These are phyloP conservation scores for Ichneumon xanthorius DNA, from an alignment of 2,888 invertebrate genomes.

Conservation along the genomic window DNA sequence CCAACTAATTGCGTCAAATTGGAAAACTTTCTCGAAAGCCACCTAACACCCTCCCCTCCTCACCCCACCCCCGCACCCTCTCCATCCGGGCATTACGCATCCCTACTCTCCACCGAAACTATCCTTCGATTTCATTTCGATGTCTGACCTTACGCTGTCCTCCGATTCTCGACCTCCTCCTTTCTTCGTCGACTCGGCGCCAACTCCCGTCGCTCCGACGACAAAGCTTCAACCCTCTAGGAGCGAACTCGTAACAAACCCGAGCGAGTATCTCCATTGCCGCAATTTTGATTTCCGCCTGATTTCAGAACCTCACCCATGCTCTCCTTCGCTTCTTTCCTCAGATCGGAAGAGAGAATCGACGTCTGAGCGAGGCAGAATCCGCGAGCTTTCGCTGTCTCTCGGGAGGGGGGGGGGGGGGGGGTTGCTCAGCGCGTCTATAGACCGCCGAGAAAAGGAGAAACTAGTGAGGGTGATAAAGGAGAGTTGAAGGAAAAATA, in stretches of 20 bases:
- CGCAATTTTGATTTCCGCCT: neutral
- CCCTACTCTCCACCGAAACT: neutral
- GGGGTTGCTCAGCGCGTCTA: neutral
- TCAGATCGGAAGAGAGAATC: neutral
- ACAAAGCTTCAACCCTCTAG: neutral
- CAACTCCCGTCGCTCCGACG: neutral
- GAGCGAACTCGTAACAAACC: neutral
- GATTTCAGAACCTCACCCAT: neutral
- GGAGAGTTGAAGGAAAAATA: conserved; percentile 37
- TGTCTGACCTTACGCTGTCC: conserved; percentile 47
- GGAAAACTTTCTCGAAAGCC: conserved; percentile 76
- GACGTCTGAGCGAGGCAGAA: neutral
- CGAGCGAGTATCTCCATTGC: neutral
- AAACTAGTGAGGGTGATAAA: conserved; percentile 27
- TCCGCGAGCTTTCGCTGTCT: neutral
- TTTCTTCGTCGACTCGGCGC: conserved; percentile 8
- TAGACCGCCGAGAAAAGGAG: conserved; percentile 17
- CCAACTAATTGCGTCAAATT: conserved; percentile 80
- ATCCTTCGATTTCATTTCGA: conserved; percentile 29
- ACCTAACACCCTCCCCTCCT: conserved; percentile 29
- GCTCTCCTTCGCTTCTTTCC: neutral
- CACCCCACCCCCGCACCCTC: neutral
- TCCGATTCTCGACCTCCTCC: conserved; percentile 35
- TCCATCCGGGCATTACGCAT: neutral
- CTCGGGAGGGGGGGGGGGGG: neutral